Conservation (phyloP, 2,888 invertebrate genomes). For the Octodonta nipae region DNA sequence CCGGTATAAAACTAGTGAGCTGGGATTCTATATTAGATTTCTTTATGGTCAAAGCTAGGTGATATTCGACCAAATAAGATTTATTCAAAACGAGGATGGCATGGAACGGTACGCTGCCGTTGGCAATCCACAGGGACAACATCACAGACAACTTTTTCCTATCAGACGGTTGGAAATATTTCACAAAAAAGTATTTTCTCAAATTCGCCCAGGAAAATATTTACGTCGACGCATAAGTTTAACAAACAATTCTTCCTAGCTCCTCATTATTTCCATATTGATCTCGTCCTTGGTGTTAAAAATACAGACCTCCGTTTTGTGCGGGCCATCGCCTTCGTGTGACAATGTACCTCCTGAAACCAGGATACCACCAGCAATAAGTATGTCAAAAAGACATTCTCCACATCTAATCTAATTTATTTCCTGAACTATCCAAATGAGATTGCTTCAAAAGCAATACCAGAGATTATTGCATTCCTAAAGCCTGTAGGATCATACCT, state of each 20-base stretch:
- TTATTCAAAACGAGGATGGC: conserved; percentile 77
- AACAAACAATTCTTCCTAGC: conserved; percentile 90
- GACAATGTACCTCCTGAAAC: conserved; percentile 91
- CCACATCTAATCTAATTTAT: conserved; percentile 97
- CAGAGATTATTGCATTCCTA: conserved; percentile 91
- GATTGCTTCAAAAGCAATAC: conserved; percentile 88
- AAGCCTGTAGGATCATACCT: conserved; percentile 98
- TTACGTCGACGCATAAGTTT: conserved; percentile 96
- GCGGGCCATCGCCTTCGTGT: conserved; percentile 80
- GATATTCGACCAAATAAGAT: conserved; percentile 88
- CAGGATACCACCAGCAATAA: conserved; percentile 92
- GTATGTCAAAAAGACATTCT: conserved; percentile 92
- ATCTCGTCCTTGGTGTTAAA: conserved; percentile 76
- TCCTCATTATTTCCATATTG: conserved; percentile 72
- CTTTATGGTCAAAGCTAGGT: conserved; percentile 79
- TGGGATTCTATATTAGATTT: conserved; percentile 65
- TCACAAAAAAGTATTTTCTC: conserved; percentile 91
- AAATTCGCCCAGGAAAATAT: conserved; percentile 87
- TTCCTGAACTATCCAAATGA: conserved; percentile 85
- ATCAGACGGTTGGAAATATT: conserved; percentile 81
- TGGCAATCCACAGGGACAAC: conserved; percentile 87
- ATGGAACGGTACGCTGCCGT: conserved; percentile 79
- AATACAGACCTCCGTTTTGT: conserved; percentile 80
- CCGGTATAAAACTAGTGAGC: conserved; percentile 84
- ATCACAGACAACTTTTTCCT: conserved; percentile 85